Evolutionary conservation across 35 echinoderm and acorn worm genomes (phyloP).

Genomic region (Lytechinus variegatus): DNA sequence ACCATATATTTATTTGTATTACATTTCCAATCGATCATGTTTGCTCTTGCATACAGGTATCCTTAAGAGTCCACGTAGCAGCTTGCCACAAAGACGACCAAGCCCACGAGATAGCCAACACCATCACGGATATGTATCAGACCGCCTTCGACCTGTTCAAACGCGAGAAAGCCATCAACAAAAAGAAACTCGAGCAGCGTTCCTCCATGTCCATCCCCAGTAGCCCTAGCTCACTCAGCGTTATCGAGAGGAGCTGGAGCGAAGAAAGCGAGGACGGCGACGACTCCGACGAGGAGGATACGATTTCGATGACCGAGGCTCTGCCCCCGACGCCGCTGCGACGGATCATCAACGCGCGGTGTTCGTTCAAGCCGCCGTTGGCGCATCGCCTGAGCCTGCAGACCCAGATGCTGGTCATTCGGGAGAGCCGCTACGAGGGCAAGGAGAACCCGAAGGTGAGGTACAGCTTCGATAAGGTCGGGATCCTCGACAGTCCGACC

Average conservation of each 20-base stretch:
- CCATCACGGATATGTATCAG: constrained; percentile 12
- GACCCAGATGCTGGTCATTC: constrained; percentile 31
- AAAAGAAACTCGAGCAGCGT: not conserved
- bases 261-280: not conserved
- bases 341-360: constrained; percentile 29
- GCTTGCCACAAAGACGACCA: constrained; percentile 24
- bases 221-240: not conserved
- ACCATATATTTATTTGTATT: no score
- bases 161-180: constrained; percentile 4
- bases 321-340: constrained; percentile 39
- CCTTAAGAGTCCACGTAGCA: constrained; percentile 18
- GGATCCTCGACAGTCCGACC: constrained; percentile 23
- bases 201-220: not conserved
- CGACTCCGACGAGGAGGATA: constrained; percentile 7
- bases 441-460: constrained; percentile 8
- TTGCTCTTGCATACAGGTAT: not conserved
- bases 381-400: constrained; percentile 25
- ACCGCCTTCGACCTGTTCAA: constrained; percentile 36
- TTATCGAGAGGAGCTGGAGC: constrained; percentile 24
- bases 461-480: not conserved
- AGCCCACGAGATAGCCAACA: not conserved
- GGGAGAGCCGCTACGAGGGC: constrained; percentile 11
- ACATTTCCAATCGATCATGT: no score
- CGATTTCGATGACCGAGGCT: not conserved
- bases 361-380: not conserved